Base-by-base conservation (phyloP, 1,140 invertebrate species). In the Bombus breviceps region DNA sequence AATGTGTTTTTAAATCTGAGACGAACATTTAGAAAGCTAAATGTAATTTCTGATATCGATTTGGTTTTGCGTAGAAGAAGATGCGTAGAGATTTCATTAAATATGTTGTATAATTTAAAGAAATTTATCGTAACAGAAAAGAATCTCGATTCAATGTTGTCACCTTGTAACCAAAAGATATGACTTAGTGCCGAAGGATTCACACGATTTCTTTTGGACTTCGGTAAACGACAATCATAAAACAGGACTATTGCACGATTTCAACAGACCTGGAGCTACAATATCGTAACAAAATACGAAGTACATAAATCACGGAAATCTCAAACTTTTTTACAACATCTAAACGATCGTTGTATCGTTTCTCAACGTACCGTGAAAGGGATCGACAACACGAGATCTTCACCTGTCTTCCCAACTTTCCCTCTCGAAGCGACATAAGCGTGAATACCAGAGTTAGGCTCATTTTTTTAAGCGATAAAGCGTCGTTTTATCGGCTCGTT, bases 381-480 rank as follows among this genome's bases (percentile, higher is more conserved):
- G n/a, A 53, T 76, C 47, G 47, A 53, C 47, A 22, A 53, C 47
- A 53, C 18, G 47, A 66, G 41, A 37, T 72, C 47, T 43, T 39
- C 88, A 89, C 87, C 84, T 89, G 88, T 89, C 57, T 57, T 39
- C 47, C 28, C 28, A 41, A 41, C 53, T 78, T 62, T 72, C 41
- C 71, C 71, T 39, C 4, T 25, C 8, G 32, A 74, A 71, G 34
- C 68, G 47, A 39, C 37, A 25, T 37, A 32, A 72, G 64, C 73
- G 57, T 81, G 32, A 81, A 78, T 15, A 47, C 66, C 71, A 39
- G 57, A 89, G 25, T 91, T 90, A 92, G 92, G 94, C 94, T 95
- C 93, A 94, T 25, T 95, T 94, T 95, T 94, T 94, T 92, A 94
- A 93, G 93, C 88, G 89, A 92, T 95, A 94, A 94, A 94, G 91